phyloP scores from a whole-genome alignment of 2,113 vertebrate genomes.

The Trogon surrucura region DNA sequence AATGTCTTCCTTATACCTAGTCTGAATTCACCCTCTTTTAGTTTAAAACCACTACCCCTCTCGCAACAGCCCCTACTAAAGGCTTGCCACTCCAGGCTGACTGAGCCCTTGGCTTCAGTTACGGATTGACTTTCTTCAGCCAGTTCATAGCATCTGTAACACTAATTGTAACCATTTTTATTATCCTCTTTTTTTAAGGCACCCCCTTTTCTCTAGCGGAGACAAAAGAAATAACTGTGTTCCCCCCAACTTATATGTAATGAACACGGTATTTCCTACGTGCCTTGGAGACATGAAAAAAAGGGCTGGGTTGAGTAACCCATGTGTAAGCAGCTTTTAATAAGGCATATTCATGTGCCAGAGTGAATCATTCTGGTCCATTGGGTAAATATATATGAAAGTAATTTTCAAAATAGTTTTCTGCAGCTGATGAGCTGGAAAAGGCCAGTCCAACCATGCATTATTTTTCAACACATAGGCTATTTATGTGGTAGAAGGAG shows the following conservation, averaged over 20 bases:
- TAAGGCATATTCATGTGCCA: conserved; percentile 44
- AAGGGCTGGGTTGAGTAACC: conserved; percentile 28
- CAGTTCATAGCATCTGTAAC: not conserved
- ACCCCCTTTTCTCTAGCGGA: not conserved
- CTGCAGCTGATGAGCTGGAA: conserved; percentile 68
- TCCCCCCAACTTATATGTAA: conserved; percentile 33
- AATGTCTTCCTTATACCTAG: not conserved
- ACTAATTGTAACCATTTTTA: not conserved
- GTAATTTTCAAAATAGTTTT: conserved; percentile 73
- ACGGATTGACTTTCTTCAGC: not conserved
- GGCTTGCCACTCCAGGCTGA: not conserved
- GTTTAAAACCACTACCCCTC: not conserved
- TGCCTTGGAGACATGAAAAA: not conserved
- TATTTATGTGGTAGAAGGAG: conserved; percentile 65
- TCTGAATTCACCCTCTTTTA: not conserved
- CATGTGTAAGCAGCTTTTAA: conserved; percentile 66
- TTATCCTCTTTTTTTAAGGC: not conserved
- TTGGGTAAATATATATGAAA: conserved; percentile 75
- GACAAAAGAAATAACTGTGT: conserved; percentile 20
- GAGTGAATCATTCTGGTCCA: conserved; percentile 65
- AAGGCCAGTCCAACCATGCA: conserved; percentile 60
- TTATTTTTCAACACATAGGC: conserved; percentile 59
- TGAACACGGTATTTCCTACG: conserved; percentile 48
- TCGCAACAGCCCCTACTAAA: not conserved
- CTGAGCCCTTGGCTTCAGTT: not conserved